phyloP scores from a whole-genome alignment of 1,140 invertebrate genomes.

The Orussus abietinus region DNA sequence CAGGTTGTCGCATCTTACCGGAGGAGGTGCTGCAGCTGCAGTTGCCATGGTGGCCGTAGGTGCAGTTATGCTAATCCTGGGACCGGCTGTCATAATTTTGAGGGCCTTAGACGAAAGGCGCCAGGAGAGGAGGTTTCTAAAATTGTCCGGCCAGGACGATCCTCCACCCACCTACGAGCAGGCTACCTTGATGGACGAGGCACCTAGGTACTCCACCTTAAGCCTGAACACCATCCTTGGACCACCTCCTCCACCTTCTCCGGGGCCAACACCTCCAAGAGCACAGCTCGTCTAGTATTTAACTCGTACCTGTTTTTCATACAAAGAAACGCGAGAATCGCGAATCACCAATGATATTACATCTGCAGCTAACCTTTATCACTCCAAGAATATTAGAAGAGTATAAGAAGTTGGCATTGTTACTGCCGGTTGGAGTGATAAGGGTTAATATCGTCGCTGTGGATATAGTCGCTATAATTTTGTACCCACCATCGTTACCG shows the following conservation, averaged over 20 bases:
- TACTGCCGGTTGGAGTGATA: no score
- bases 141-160: conserved; percentile 24
- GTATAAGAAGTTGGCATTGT: no score
- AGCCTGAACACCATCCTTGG: conserved; percentile 22
- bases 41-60: conserved; percentile 34
- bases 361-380: no score
- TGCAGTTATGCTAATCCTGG: conserved; percentile 32
- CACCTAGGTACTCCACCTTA: conserved; percentile 35
- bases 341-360: no score
- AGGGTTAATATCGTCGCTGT: no score
- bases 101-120: conserved; percentile 28
- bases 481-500: no score
- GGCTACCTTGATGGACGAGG: conserved; percentile 30
- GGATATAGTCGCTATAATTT: no score
- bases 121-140: conserved; percentile 24
- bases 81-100: conserved; percentile 29
- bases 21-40: conserved; percentile 26
- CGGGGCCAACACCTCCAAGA: not conserved
- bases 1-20: conserved; percentile 18
- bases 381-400: no score
- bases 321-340: no score
- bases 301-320: no score
- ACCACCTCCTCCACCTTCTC: conserved; percentile 9
- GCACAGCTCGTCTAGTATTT: no score
- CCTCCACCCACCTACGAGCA: conserved; percentile 35